A percentile compares a stretch with the other conserved stretches of the same genome.
phyloP scores from a whole-genome alignment of 1,140 invertebrate genomes.

The Neodiprion virginianus region DNA sequence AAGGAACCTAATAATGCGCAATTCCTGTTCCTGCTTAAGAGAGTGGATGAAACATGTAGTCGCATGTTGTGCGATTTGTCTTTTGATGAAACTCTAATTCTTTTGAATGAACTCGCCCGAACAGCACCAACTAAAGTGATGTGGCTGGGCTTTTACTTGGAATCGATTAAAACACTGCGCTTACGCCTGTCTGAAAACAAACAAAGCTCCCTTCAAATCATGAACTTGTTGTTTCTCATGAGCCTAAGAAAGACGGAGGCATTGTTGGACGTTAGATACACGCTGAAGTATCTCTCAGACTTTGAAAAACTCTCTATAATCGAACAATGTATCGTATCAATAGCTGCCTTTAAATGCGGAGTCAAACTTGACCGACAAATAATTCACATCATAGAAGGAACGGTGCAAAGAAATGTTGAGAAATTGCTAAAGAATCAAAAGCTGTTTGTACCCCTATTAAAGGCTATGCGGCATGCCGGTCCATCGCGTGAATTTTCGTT shows the following conservation, averaged over 20 bases:
- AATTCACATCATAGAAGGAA: conserved; percentile 21
- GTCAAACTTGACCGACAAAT: conserved; percentile 21
- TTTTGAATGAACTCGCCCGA: conserved; percentile 8
- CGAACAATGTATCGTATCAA: conserved; percentile 27
- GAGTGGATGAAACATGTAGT: background rate
- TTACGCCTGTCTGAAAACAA: background rate
- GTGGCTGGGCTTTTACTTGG: conserved; percentile 13
- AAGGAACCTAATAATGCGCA: no score
- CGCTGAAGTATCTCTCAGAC: conserved; percentile 24
- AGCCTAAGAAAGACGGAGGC: conserved; percentile 19
- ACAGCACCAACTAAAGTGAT: background rate
- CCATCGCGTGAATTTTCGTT: conserved; percentile 19
- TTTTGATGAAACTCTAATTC: background rate
- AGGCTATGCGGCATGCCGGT: conserved; percentile 26
- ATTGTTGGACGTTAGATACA: conserved; percentile 13
- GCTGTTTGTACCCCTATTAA: conserved; percentile 30
- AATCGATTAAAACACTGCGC: conserved; percentile 27
- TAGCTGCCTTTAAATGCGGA: conserved; percentile 27
- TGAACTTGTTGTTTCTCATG: conserved; percentile 30
- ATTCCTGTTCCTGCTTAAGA: background rate
- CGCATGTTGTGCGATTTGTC: background rate
- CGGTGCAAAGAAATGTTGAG: conserved; percentile 21
- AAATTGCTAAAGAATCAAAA: conserved; percentile 21
- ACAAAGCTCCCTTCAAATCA: conserved; percentile 17
- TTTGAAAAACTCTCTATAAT: conserved; percentile 29